Conservation (phyloP, 2,797 vertebrate species). For the Florisuga fusca region DNA sequence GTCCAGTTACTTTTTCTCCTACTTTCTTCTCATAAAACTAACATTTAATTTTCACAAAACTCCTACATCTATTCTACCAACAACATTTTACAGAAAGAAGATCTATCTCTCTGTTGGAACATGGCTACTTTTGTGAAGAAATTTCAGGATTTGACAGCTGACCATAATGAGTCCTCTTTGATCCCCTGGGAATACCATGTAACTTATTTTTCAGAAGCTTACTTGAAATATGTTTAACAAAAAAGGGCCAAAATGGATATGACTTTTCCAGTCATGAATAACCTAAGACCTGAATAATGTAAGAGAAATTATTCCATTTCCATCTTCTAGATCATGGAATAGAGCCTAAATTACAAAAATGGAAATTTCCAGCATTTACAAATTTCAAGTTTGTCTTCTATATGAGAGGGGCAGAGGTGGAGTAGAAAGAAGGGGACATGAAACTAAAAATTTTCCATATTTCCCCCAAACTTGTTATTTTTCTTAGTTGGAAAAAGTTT, state of each 20-base stretch:
- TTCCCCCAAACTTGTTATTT: background rate
- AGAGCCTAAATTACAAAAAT: background rate
- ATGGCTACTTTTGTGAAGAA: background rate
- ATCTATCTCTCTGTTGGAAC: background rate
- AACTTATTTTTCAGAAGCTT: background rate
- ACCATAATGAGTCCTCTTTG: background rate
- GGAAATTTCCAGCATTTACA: background rate
- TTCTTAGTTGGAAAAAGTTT: background rate
- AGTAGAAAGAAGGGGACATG: fast-evolving
- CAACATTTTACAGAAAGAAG: background rate
- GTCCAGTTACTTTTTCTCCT: background rate
- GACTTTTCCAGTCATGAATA: background rate
- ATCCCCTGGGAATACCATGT: background rate
- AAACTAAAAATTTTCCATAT: background rate
- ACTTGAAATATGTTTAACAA: background rate
- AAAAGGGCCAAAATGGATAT: background rate
- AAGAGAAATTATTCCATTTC: background rate
- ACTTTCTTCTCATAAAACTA: background rate
- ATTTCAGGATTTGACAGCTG: background rate
- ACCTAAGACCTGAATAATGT: background rate
- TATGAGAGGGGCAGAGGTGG: too few species aligned
- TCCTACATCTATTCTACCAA: background rate
- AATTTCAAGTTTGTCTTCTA: background rate
- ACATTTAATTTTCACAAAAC: background rate
- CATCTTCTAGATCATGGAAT: background rate